Evolutionary conservation across 2,888 invertebrate species (phyloP).

Genomic region (Ptychoptera albimana): DNA sequence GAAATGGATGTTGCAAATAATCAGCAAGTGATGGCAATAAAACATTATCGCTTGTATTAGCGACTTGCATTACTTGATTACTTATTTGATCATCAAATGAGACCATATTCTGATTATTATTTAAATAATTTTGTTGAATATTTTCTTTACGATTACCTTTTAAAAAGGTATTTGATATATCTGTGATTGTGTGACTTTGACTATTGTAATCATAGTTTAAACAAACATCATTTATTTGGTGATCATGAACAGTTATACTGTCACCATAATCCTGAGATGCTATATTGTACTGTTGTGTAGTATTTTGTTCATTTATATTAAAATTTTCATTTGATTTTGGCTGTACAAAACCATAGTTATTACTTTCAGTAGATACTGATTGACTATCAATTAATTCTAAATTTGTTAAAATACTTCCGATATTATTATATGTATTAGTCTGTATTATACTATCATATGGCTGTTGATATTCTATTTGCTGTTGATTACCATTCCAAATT

Average conservation of each 20-base stretch:
- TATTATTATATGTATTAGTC: conserved; percentile 23
- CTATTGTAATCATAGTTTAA: conserved; percentile 11
- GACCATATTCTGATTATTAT: neutral
- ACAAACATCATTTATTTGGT: conserved; percentile 8
- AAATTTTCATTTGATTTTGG: neutral
- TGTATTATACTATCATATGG: conserved; percentile 10
- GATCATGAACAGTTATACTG: no score
- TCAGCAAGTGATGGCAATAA: conserved; percentile 26
- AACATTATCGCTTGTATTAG: conserved; percentile 8
- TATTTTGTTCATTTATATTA: neutral
- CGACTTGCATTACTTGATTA: conserved; percentile 8
- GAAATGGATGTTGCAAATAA: conserved; percentile 23
- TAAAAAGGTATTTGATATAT: conserved; percentile 12
- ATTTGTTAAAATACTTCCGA: conserved; percentile 30
- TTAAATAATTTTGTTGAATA: neutral
- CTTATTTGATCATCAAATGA: conserved; percentile 1
- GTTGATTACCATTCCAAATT: conserved; percentile 11
- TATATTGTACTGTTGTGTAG: neutral
- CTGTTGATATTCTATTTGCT: conserved; percentile 6
- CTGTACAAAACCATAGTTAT: neutral
- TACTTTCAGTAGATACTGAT: neutral
- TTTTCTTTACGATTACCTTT: conserved; percentile 2
- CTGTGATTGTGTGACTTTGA: conserved; percentile 13
- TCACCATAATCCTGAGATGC: neutral
- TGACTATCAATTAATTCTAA: conserved; percentile 22